Evolutionary conservation across 2,797 vertebrate species (phyloP).

Genomic region (Dendrocincla fuliginosa): DNA sequence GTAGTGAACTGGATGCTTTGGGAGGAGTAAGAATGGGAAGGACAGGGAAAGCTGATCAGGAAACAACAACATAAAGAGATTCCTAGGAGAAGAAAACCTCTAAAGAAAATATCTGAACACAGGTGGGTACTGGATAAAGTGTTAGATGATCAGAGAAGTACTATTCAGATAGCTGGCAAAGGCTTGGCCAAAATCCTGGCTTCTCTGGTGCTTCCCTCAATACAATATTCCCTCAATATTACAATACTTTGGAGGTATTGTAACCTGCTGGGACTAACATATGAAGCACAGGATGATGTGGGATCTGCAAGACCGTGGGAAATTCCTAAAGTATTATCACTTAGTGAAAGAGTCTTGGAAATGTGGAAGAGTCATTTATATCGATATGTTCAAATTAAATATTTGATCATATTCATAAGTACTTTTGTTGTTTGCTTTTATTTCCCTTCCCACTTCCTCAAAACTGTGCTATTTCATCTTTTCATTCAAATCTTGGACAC

Average conservation of each 20-base stretch:
- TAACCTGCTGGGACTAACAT: neutral
- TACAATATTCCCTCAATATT: no score
- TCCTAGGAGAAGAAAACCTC: neutral
- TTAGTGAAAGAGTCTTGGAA: neutral
- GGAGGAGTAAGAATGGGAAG: neutral
- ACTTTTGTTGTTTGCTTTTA: neutral
- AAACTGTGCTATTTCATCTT: neutral
- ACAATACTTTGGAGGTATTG: neutral
- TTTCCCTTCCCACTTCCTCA: neutral
- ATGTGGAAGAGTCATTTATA: neutral
- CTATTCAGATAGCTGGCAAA: neutral
- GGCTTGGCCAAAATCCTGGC: neutral
- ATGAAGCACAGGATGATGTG: neutral
- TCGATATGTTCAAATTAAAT: neutral
- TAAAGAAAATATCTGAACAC: neutral
- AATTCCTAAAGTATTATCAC: neutral
- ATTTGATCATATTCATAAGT: neutral
- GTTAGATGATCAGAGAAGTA: neutral
- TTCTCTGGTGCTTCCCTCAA: neutral
- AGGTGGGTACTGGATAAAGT: neutral
- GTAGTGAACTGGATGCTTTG: neutral
- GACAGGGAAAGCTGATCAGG: neutral
- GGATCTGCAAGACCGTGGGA: neutral
- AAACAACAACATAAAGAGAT: neutral
- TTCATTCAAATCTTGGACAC: neutral